These are phyloP conservation scores for Hylyphantes graminicola DNA, from an alignment of 1,140 invertebrate species.

Conservation along the genomic window DNA sequence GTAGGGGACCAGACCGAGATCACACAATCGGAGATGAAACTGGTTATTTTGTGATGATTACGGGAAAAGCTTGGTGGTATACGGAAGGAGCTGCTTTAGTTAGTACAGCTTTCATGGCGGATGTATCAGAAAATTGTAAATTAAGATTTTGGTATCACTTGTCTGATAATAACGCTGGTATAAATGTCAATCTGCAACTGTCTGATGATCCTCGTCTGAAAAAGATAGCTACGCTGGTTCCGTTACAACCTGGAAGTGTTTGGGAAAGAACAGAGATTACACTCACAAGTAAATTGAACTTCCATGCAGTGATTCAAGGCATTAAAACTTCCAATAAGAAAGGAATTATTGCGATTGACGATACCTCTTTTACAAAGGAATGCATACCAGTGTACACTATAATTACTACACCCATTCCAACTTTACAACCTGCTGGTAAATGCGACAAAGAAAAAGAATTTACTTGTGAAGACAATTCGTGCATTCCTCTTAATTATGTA, in stretches of 20 bases:
- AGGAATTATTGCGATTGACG: constrained; percentile 62
- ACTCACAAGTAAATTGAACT: constrained; percentile 38
- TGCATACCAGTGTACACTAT: constrained; percentile 51
- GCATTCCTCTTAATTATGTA: constrained; percentile 47
- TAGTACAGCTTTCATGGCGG: constrained; percentile 48
- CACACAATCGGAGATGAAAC: constrained; percentile 56
- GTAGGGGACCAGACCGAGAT: constrained; percentile 53
- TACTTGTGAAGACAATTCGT: constrained; percentile 62
- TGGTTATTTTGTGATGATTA: constrained; percentile 49
- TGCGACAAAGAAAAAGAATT: constrained; percentile 56
- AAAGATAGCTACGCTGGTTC: neutral
- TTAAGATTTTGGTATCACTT: constrained; percentile 59
- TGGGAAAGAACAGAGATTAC: constrained; percentile 43
- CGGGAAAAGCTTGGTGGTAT: neutral
- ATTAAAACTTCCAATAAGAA: neutral
- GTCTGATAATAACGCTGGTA: constrained; percentile 4
- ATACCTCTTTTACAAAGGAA: constrained; percentile 60
- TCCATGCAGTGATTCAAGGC: constrained; percentile 50
- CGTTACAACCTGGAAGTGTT: constrained; percentile 29
- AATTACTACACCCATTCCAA: constrained; percentile 54
- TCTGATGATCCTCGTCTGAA: neutral
- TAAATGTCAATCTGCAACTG: constrained; percentile 6
- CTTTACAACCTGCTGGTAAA: constrained; percentile 38
- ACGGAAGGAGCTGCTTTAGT: neutral
- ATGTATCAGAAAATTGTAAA: constrained; percentile 42